Conservation (phyloP, 2,888 invertebrate species). For the Acrocyrtus sp. region DNA sequence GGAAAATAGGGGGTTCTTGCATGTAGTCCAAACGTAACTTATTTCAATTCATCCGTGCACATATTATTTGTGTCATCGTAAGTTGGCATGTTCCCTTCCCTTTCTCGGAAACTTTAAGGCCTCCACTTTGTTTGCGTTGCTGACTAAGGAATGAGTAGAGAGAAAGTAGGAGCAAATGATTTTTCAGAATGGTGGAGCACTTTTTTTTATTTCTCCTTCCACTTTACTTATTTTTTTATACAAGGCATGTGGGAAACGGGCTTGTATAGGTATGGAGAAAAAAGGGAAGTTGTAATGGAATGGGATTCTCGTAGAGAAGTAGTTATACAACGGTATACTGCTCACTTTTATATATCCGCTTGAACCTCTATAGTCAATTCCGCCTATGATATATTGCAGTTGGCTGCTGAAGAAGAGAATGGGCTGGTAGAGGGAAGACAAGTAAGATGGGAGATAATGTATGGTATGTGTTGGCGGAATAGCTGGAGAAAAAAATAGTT, state of each 20-base stretch:
- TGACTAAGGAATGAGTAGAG: constrained; percentile 16
- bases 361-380: no score
- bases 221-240: no score
- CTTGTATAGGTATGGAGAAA: no score
- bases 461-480: constrained; percentile 27
- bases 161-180: constrained; percentile 19
- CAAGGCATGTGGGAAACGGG: no score
- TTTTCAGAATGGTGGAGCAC: no score
- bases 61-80: constrained; percentile 27
- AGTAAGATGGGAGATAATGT: constrained; percentile 35
- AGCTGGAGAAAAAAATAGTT: constrained; percentile 39
- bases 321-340: background rate
- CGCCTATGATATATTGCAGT: background rate
- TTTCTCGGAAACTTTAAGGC: no score
- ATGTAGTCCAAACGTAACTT: no score
- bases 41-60: constrained; percentile 21
- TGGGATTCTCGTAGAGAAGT: background rate
- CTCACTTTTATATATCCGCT: background rate
- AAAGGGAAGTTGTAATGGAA: background rate
- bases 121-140: constrained; percentile 5
- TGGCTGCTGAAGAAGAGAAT: constrained; percentile 5
- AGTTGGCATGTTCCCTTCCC: no score
- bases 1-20: no score
- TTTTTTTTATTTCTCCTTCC: no score
- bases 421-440: constrained; percentile 12